Percentiles rank a stretch among this genome's conserved stretches.
phyloP scores from a whole-genome alignment of 2,113 vertebrate genomes.

The Cricetomys ansorgei region DNA sequence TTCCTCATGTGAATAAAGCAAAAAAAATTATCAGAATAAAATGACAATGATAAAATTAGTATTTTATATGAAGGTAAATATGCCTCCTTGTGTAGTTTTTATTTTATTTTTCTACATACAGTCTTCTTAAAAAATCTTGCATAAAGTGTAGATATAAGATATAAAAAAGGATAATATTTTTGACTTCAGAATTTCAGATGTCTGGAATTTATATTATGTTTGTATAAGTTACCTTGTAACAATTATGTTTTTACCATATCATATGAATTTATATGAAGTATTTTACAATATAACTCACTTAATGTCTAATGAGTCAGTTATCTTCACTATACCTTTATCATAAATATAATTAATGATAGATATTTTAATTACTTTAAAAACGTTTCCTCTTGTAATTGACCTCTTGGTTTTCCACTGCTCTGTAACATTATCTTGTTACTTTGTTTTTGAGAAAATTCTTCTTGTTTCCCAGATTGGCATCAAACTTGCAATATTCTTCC shows the following conservation, averaged over 20 bases:
- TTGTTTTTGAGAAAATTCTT: not conserved
- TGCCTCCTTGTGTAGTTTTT: not conserved
- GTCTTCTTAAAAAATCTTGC: not conserved
- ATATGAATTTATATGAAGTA: not conserved
- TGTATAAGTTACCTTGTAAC: not conserved
- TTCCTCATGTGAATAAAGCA: not conserved
- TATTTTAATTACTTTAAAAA: not conserved
- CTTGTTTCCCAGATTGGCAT: not conserved
- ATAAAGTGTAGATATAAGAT: too few relatives aligned
- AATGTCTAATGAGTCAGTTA: not conserved
- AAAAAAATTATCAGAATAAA: not conserved
- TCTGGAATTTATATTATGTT: not conserved
- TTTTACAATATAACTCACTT: not conserved
- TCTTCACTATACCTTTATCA: not conserved
- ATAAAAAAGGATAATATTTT: too few relatives aligned
- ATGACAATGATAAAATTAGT: not conserved
- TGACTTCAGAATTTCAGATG: not conserved
- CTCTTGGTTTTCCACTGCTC: not conserved
- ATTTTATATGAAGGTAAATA: not conserved
- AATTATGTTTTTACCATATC: not conserved
- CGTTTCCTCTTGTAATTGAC: not conserved
- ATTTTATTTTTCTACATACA: not conserved
- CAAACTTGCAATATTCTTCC: not conserved
- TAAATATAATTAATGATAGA: not conserved
- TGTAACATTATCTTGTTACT: not conserved